Conservation (phyloP, 2,797 vertebrate species). For the Cryptoblepharus egeriae region DNA sequence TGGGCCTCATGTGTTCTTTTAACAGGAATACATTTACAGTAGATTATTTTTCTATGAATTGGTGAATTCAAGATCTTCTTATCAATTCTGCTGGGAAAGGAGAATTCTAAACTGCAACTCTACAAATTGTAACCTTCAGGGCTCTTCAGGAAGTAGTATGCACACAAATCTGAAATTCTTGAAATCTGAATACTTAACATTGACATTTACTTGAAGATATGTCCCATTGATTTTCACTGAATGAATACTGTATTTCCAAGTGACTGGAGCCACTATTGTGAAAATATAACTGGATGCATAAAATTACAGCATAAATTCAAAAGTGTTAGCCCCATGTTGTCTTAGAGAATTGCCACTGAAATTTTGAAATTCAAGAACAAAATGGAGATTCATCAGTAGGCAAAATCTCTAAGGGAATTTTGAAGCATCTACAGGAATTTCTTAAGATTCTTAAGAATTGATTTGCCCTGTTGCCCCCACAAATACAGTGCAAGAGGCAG, state of each 20-base stretch:
- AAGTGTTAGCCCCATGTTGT: neutral
- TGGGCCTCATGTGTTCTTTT: neutral
- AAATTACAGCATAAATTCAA: neutral
- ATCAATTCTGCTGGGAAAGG: neutral
- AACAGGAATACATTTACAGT: too few species aligned
- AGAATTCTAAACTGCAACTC: neutral
- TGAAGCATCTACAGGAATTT: neutral
- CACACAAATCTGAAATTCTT: neutral
- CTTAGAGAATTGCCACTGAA: neutral
- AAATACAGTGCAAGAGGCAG: too few species aligned
- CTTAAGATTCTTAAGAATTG: too few species aligned
- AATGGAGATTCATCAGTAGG: neutral
- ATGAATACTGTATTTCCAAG: neutral
- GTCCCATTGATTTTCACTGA: slow-evolving; percentile 2
- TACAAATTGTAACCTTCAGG: neutral
- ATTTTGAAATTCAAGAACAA: neutral
- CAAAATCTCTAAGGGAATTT: neutral
- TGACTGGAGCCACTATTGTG: neutral
- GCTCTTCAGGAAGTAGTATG: neutral
- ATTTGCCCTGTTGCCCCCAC: too few species aligned
- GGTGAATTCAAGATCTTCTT: neutral
- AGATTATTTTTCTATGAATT: neutral
- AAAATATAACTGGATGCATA: neutral
- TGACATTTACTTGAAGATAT: neutral
- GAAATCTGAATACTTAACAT: too few species aligned